These are phyloP conservation scores for Aleadryas rufinucha DNA, from an alignment of 2,113 vertebrate species.

Conservation along the genomic window DNA sequence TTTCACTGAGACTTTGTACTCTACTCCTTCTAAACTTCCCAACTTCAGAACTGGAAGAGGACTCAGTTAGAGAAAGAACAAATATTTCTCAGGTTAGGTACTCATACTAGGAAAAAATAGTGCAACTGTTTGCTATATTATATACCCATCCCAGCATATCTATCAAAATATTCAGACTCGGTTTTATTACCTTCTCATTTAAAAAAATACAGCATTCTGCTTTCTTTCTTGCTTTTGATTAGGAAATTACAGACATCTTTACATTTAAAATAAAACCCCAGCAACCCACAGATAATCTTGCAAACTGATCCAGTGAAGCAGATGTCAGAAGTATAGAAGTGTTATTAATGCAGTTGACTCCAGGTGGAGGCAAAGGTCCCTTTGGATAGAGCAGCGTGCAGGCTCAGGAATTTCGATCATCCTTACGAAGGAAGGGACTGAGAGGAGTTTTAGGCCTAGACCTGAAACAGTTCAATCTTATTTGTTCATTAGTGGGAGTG, in stretches of 20 bases:
- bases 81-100: background rate
- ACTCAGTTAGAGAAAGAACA: background rate
- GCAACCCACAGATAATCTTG: background rate
- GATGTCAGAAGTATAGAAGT: background rate
- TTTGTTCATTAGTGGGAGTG: background rate
- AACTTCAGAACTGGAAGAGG: background rate
- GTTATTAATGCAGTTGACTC: conserved; percentile 4
- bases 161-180: conserved; percentile 37
- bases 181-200: background rate
- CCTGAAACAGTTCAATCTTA: background rate
- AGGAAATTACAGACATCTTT: background rate
- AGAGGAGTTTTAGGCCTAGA: background rate
- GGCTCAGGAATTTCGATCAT: background rate
- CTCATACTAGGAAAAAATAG: conserved; percentile 26
- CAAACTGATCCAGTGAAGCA: background rate
- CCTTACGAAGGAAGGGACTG: background rate
- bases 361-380: conserved; percentile 23
- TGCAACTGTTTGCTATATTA: conserved; percentile 21
- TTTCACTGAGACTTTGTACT: background rate
- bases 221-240: background rate
- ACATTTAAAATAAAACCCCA: conserved; percentile 10
- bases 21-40: background rate
- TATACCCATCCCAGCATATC: background rate
- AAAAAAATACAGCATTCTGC: conserved; percentile 43
- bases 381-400: background rate